Base-by-base conservation (phyloP, 2,888 invertebrate genomes). In the Scaptomyza reducta region DNA sequence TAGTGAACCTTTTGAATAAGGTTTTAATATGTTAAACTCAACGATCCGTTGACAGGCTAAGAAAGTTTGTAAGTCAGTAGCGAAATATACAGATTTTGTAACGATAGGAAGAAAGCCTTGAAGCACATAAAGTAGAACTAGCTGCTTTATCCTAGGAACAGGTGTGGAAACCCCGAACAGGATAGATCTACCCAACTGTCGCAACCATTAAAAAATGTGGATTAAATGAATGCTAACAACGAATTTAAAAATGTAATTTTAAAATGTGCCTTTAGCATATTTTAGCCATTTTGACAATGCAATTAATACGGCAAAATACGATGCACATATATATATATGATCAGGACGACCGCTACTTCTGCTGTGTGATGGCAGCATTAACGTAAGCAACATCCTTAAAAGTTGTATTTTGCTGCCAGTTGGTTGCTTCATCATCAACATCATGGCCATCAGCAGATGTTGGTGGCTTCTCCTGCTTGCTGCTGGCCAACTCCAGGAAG, bases 401-500 rank as follows among this genome's bases (percentile, higher is more conserved):
- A 18, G 42, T 13, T 27, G 42, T n/a, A 31, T 11, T 42, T 3
- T 38, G 13, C 31, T 29, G 22, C 57, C 42, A 38, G 7, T 35
- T 18, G 29, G 16, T 3, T 2, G 14, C 14, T 2, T 11, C 4
- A 11, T 35, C 27, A n/a, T 35, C 42, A 25, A 11, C 3, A 4
- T 38, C 29, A 9, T 7, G 6, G 14, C n/a, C 16, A 16, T 16
- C 40, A 10, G 16, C 10, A 14, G 11, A 13, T 3, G 1, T 14
- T 4, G 14, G 11, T 22, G 27, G 0, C 9, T 56, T 35, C 38
- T 14, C 4, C 7, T 10, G 16, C 6, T 16, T 16, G 40, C 40
- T 47, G 31, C 13, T 55, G 18, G 44, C 35, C 46, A 71, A 13
- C 1, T 55, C 46, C 0, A 31, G 16, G 11, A 27, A 61, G 7